These are phyloP conservation scores for Formica exsecta DNA, from an alignment of 1,140 invertebrate genomes.

Conservation along the genomic window DNA sequence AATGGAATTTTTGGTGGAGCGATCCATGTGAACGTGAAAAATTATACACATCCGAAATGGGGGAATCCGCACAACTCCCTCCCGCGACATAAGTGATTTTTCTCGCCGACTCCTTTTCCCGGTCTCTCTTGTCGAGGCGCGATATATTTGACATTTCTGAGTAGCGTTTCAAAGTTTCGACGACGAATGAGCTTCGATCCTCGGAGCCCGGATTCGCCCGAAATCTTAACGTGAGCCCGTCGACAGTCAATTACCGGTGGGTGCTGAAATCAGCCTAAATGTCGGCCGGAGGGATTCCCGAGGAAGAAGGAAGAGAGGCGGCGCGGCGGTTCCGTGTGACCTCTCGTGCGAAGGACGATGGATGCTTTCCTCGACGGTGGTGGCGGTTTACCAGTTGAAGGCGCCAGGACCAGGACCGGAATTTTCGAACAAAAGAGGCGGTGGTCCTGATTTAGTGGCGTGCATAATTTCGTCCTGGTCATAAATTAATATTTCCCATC, in stretches of 20 bases:
- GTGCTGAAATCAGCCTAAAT: constrained; percentile 57
- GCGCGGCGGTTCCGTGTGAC: constrained; percentile 4
- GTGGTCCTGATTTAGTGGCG: constrained; percentile 61
- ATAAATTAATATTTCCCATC: constrained; percentile 70
- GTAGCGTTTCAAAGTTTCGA: constrained; percentile 28
- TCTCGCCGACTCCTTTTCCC: constrained; percentile 1
- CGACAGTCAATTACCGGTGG: constrained; percentile 52
- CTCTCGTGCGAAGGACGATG: constrained; percentile 48
- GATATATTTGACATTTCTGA: constrained; percentile 9
- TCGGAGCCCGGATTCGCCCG: neutral
- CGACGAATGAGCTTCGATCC: constrained; percentile 28
- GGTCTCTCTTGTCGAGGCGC: neutral
- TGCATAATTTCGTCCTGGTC: constrained; percentile 68
- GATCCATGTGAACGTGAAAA: constrained; percentile 29
- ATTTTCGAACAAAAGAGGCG: constrained; percentile 63
- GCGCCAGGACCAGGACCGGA: constrained; percentile 42
- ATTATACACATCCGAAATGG: constrained; percentile 24
- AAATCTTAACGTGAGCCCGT: constrained; percentile 47
- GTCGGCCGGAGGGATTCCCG: neutral
- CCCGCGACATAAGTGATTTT: constrained; percentile 21
- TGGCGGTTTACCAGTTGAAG: constrained; percentile 50
- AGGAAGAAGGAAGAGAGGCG: neutral
- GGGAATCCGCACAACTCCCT: neutral
- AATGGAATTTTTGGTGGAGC: neutral
- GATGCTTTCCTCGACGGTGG: constrained; percentile 54